Percentiles rank a stretch among this genome's conserved stretches.
Evolutionary conservation across 2,888 invertebrate species (phyloP).

Genomic region (Zygogramma bicolorata): DNA sequence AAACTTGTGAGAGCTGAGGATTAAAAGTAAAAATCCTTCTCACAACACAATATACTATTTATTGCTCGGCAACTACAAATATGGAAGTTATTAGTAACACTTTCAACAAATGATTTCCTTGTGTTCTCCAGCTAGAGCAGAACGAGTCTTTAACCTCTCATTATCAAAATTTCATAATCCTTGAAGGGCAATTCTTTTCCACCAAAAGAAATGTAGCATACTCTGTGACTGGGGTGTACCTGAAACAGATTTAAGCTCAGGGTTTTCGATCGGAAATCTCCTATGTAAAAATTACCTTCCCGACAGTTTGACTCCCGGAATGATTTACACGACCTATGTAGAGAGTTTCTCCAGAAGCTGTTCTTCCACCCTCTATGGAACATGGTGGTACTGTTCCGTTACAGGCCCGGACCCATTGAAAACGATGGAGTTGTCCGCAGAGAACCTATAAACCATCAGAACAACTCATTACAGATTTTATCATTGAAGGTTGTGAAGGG

Average conservation of each 20-base stretch:
- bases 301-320: conserved; percentile 70
- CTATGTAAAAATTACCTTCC: too few relatives aligned
- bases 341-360: conserved; percentile 69
- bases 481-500: too few relatives aligned
- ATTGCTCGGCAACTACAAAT: not conserved
- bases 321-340: conserved; percentile 71
- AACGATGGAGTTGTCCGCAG: not conserved
- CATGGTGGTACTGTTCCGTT: conserved; percentile 69
- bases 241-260: too few relatives aligned
- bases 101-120: too few relatives aligned
- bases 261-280: too few relatives aligned
- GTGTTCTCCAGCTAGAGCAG: too few relatives aligned
- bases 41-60: too few relatives aligned
- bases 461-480: too few relatives aligned
- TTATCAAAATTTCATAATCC: conserved; percentile 39
- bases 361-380: conserved; percentile 70
- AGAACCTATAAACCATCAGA: not conserved
- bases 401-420: conserved; percentile 66
- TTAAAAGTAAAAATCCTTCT: too few relatives aligned
- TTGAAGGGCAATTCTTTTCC: conserved; percentile 42
- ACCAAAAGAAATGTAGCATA: conserved; percentile 49
- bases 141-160: not conserved
- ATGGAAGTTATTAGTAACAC: not conserved
- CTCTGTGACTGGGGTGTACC: conserved; percentile 50
- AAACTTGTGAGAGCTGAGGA: too few relatives aligned